phyloP scores from a whole-genome alignment of 2,888 invertebrate genomes.

The Helicoverpa assulta region DNA sequence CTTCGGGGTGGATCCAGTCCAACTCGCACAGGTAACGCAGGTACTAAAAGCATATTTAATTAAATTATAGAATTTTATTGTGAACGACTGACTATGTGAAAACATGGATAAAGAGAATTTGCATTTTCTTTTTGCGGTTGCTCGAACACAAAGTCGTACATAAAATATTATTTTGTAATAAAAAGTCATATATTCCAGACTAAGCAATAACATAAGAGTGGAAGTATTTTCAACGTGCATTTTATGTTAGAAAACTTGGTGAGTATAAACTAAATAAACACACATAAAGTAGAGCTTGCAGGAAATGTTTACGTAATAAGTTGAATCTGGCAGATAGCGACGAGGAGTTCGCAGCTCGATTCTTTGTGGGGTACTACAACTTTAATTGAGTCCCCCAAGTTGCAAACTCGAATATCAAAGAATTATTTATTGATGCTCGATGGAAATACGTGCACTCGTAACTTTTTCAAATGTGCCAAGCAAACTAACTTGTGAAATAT shows the following conservation, averaged over 20 bases:
- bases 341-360: slow-evolving; percentile 47
- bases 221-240: background rate
- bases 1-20: slow-evolving; percentile 95
- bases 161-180: slow-evolving; percentile 2
- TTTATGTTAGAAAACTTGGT: background rate
- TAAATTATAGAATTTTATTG: no score
- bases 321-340: slow-evolving; percentile 47
- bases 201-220: background rate
- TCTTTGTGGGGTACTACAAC: slow-evolving; percentile 69
- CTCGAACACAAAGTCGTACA: background rate
- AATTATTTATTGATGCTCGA: slow-evolving; percentile 66
- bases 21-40: slow-evolving; percentile 94
- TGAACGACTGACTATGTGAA: background rate
- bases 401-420: slow-evolving; percentile 68
- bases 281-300: slow-evolving; percentile 10
- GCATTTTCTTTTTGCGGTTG: background rate
- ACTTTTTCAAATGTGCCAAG: slow-evolving; percentile 48
- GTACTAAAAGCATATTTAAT: slow-evolving; percentile 75
- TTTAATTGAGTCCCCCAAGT: slow-evolving; percentile 76
- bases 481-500: slow-evolving; percentile 33
- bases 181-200: background rate
- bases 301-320: slow-evolving; percentile 46
- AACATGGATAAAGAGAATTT: background rate
- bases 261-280: background rate
- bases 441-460: slow-evolving; percentile 57